Base-by-base conservation (phyloP, 2,888 invertebrate species). In the Ryuthela nishihirai region DNA sequence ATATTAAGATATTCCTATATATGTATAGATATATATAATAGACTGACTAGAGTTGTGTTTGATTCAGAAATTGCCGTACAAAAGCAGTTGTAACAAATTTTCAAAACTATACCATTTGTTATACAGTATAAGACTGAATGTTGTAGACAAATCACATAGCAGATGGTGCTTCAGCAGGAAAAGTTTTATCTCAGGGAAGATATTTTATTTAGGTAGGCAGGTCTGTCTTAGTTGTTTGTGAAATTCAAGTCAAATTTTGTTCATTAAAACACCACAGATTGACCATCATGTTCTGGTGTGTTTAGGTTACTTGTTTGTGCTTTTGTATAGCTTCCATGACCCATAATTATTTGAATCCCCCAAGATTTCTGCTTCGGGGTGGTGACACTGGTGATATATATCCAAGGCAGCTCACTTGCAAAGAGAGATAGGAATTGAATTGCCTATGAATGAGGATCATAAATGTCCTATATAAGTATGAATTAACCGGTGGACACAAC, bases 91-190 rank as follows among this genome's bases (percentile, higher is more conserved):
- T n/a, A n/a, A n/a, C n/a, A n/a, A n/a, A 45, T 53, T 49, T 48
- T 48, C 54, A 20, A 54, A 54, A 54, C 48, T 54, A 35, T 54
- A 40, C 49, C 49, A 49, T 44, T 49, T 55, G 55, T 55, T 48
- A 55, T 55, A 39, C n/a, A n/a, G n/a, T n/a, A n/a, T 32, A 44
- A 53, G 45, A n/a, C 34, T 44, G 34, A 49, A 34, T 49, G 18
- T 39, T 55, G 46, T 39, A 43, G 55, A 55, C 55, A 55, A 55
- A 55, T 55, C 55, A 55, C 43, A 49, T 55, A 48, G 55, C 55
- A 55, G 55, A 55, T 59, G 59, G 59, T 59, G 59, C 59, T 59
- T 59, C 36, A 43, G 46, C 46, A 48, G 52, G 53, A 43, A 59
- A 38, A 41, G 47, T 52, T 59, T 48, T 45, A 59, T 53, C 59